Evolutionary conservation across 2,888 invertebrate genomes (phyloP).

Genomic region (Mythimna pallens): DNA sequence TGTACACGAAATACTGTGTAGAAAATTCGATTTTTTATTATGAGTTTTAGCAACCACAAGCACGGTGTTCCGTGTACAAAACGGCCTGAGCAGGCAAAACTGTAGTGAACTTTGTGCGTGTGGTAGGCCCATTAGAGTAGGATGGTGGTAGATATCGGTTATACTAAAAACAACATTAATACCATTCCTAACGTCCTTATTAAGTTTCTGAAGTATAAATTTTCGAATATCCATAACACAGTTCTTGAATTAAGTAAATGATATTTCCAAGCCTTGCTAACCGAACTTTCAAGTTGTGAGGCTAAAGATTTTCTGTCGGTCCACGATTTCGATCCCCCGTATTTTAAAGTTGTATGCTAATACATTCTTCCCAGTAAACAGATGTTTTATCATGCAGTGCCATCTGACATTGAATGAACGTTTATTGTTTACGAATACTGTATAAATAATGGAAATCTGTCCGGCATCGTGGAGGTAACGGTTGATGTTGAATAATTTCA

Average conservation of each 20-base stretch:
- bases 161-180: neutral
- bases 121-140: neutral
- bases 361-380: constrained; percentile 11
- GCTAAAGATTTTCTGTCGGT: neutral
- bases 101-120: too few relatives aligned
- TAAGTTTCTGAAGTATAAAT: neutral
- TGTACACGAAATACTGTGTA: too few relatives aligned
- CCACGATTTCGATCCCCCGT: neutral
- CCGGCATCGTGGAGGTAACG: constrained; percentile 10
- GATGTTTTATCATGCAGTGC: constrained; percentile 12
- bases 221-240: neutral
- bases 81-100: too few relatives aligned
- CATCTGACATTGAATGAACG: constrained; percentile 41
- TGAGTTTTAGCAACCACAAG: too few relatives aligned
- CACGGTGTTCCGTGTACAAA: too few relatives aligned
- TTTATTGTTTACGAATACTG: constrained; percentile 44
- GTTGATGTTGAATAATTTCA: constrained; percentile 24
- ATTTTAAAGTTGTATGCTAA: constrained; percentile 25
- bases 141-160: neutral
- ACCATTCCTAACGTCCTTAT: constrained; percentile 13
- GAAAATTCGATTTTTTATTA: too few relatives aligned
- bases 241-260: neutral
- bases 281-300: neutral
- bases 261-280: neutral
- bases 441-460: constrained; percentile 23